Evolutionary conservation across 2,113 vertebrate genomes (phyloP).

Genomic region (Craseonycteris thonglongyai): DNA sequence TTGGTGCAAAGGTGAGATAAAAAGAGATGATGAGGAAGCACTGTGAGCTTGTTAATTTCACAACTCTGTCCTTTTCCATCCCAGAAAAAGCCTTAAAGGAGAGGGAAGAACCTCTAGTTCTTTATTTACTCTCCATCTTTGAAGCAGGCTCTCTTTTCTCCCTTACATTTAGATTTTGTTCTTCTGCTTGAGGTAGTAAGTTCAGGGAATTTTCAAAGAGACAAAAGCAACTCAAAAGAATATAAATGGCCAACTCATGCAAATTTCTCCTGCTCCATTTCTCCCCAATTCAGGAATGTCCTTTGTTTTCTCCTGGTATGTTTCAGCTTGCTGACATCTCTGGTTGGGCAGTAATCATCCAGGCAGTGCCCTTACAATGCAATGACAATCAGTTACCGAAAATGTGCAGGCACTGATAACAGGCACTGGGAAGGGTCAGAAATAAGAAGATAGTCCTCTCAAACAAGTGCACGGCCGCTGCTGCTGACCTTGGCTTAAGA

Average conservation of each 20-base stretch:
- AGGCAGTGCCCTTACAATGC: conserved; percentile 20
- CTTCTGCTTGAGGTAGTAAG: conserved; percentile 6
- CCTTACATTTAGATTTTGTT: background rate
- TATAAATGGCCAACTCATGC: conserved; percentile 40
- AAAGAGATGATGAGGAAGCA: background rate
- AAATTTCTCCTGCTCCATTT: conserved; percentile 8
- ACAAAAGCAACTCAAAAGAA: conserved; percentile 47
- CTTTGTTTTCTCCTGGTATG: background rate
- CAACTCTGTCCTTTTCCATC: conserved; percentile 10
- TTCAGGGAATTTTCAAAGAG: conserved; percentile 45
- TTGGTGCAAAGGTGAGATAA: background rate
- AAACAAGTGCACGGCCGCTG: background rate
- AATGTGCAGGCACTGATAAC: conserved; percentile 64
- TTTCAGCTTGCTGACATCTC: conserved; percentile 27
- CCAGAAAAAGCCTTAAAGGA: background rate
- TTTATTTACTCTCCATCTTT: conserved; percentile 16
- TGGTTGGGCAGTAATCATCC: background rate
- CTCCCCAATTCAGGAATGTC: background rate
- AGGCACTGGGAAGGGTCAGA: conserved; percentile 40
- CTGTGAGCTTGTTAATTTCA: conserved; percentile 1
- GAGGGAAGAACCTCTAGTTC: background rate
- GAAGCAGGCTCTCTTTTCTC: conserved; percentile 6
- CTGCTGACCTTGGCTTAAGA: conserved; percentile 51
- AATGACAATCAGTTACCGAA: conserved; percentile 44
- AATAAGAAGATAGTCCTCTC: background rate